Evolutionary conservation across 2,888 invertebrate species (phyloP), one percentile per base, ranked within the genome.

Genomic region (Caenorhabditis uteleia): DNA sequence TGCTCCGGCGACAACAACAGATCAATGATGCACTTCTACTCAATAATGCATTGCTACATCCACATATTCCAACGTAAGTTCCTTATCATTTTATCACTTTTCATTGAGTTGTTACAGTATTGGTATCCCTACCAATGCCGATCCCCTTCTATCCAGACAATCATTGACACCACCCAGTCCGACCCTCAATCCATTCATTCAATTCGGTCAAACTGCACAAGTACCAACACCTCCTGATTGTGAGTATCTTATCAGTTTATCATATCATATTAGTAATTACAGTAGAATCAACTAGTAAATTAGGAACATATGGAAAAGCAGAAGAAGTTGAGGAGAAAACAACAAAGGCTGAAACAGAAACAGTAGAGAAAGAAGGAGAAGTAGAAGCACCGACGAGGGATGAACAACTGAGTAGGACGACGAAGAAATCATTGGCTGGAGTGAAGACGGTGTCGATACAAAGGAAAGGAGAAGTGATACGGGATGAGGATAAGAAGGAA

Each of bases 11-110:
- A 18, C 70, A 71, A 21, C 64, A 71, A 18, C 65, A 68, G 29
- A 59, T 68, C 43, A 71, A 71, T 42, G 65, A 71, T 31, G 70
- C 70, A 5, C 36, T 71, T 16, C 49, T 71, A 16, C 25, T 65
- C 8, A 71, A 71, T 47, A 68, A 71, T 23, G 70, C 65, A 2
- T 57, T 71, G 1, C 55, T 68, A 7, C 62, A 53, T 31, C 54
- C 59, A 8, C 53, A 55, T 31, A 62, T 56, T 27, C 56, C 57
- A 8, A 54, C 42, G 38, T 56, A 40, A 38, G 47, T n/a, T n/a
- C n/a, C 16, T 20, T 18, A 8, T 27, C 21, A 36, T 25, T 27
- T 21, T 16, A 16, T 45, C 29, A 14, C 20, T n/a, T 21, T 16
- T 21, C 6, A 18, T 42, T n/a, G 12, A 20, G 12, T 3, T n/a